Evolutionary conservation across 1,140 invertebrate genomes (phyloP).

Genomic region (Drosophila pseudoobscura): DNA sequence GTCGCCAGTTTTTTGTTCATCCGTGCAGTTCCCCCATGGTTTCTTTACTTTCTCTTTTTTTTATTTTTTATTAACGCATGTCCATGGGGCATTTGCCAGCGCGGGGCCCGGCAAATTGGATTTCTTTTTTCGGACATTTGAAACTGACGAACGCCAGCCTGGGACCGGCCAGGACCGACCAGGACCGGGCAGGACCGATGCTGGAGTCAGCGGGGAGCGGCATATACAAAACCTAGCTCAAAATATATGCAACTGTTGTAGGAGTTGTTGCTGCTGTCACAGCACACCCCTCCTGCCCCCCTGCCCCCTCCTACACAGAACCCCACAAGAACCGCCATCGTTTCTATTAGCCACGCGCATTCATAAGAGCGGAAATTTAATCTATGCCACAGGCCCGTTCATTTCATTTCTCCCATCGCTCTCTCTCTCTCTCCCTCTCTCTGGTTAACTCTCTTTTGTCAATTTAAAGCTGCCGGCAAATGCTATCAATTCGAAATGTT

Average conservation of each 20-base stretch:
- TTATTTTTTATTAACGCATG: slow-evolving; percentile 66
- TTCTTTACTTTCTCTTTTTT: slow-evolving; percentile 28
- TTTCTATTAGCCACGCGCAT: slow-evolving; percentile 76
- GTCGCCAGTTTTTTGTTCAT: slow-evolving; percentile 64
- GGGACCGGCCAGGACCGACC: slow-evolving; percentile 33
- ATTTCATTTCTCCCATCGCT: slow-evolving; percentile 6
- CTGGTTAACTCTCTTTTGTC: slow-evolving; percentile 35
- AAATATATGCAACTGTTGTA: slow-evolving; percentile 38
- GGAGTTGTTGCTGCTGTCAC: slow-evolving; percentile 14
- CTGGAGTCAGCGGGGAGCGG: slow-evolving; percentile 30
- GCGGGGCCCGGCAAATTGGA: slow-evolving; percentile 72
- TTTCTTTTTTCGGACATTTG: slow-evolving; percentile 77
- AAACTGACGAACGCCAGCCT: slow-evolving; percentile 63
- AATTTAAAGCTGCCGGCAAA: slow-evolving; percentile 75
- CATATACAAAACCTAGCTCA: slow-evolving; percentile 13
- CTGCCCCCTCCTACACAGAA: neutral
- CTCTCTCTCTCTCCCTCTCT: neutral
- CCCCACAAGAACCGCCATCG: slow-evolving; percentile 5
- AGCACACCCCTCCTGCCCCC: slow-evolving; percentile 4
- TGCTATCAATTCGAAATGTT: slow-evolving; percentile 62
- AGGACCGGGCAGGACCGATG: slow-evolving; percentile 30
- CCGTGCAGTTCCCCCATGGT: slow-evolving; percentile 9
- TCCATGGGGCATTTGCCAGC: slow-evolving; percentile 64
- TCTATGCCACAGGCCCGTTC: slow-evolving; percentile 57
- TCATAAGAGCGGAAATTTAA: slow-evolving; percentile 78